These are phyloP conservation scores for Noctuana brunneofusca DNA, from an alignment of 2,888 invertebrate species.

Conservation along the genomic window DNA sequence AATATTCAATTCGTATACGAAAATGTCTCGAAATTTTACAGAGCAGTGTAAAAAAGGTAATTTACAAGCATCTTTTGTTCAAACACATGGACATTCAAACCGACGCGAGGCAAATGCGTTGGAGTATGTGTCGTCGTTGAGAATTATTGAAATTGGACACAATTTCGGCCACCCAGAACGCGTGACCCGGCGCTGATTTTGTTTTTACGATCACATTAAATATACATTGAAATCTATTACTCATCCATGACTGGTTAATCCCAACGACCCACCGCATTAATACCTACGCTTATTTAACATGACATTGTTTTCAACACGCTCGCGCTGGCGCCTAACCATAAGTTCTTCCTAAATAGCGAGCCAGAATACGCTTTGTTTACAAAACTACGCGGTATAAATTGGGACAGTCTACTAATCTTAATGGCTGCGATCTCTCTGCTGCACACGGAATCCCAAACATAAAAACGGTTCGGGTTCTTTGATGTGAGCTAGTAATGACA, in stretches of 20 bases:
- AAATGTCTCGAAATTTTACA: neutral
- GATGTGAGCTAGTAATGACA: constrained; percentile 27
- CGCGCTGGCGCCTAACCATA: neutral
- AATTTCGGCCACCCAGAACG: constrained; percentile 13
- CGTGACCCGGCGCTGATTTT: constrained; percentile 26
- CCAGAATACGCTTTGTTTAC: constrained; percentile 30
- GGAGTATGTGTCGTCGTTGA: neutral
- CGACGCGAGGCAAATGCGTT: neutral
- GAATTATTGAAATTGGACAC: constrained; percentile 32
- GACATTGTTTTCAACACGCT: neutral
- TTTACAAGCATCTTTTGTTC: neutral
- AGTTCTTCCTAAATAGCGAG: constrained; percentile 4
- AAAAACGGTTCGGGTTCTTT: constrained; percentile 31
- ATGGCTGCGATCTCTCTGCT: constrained; percentile 27
- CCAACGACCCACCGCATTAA: no score
- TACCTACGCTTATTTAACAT: neutral
- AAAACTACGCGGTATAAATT: constrained; percentile 23
- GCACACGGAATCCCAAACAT: constrained; percentile 30
- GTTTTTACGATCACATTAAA: constrained; percentile 31
- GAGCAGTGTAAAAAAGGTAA: neutral
- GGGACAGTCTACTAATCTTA: constrained; percentile 30
- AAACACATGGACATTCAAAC: neutral
- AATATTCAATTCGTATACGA: no score
- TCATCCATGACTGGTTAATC: no score
- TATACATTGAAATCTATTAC: no score